Evolutionary conservation across 1,140 invertebrate species (phyloP).

Genomic region (Drosophila athabasca): DNA sequence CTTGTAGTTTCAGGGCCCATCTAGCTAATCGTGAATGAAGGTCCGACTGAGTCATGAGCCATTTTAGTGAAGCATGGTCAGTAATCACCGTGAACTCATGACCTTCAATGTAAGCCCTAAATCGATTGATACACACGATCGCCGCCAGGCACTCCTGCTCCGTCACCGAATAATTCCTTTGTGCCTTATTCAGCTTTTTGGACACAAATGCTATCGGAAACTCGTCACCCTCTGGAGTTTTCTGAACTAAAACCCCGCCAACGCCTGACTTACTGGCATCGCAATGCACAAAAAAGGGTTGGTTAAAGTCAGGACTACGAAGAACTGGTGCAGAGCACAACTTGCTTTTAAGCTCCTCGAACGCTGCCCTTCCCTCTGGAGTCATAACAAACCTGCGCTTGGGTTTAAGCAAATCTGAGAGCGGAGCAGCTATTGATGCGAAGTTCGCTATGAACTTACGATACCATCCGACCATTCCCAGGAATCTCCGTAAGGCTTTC

Average conservation of each 20-base stretch:
- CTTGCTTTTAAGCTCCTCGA: neutral
- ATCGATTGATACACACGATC: neutral
- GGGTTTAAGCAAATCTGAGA: neutral
- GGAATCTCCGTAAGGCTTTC: neutral
- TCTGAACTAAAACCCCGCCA: neutral
- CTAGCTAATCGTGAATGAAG: neutral
- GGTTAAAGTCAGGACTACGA: no score
- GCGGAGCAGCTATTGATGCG: neutral
- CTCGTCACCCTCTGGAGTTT: neutral
- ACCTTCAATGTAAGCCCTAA: neutral
- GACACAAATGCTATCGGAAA: conserved; percentile 3
- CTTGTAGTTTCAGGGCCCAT: conserved; percentile 1
- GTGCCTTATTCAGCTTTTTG: neutral
- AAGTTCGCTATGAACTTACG: neutral
- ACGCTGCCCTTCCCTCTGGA: neutral
- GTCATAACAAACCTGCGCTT: neutral
- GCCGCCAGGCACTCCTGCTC: conserved; percentile 1
- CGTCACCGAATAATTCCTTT: neutral
- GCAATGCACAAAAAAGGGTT: neutral
- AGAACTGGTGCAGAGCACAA: no score
- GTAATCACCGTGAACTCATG: conserved; percentile 10
- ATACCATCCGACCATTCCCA: conserved; percentile 2
- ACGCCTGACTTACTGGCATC: neutral
- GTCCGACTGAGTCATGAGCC: neutral
- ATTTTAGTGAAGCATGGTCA: neutral